Base-by-base conservation (phyloP, 2,888 invertebrate genomes). In the Caenorhabditis sp. region DNA sequence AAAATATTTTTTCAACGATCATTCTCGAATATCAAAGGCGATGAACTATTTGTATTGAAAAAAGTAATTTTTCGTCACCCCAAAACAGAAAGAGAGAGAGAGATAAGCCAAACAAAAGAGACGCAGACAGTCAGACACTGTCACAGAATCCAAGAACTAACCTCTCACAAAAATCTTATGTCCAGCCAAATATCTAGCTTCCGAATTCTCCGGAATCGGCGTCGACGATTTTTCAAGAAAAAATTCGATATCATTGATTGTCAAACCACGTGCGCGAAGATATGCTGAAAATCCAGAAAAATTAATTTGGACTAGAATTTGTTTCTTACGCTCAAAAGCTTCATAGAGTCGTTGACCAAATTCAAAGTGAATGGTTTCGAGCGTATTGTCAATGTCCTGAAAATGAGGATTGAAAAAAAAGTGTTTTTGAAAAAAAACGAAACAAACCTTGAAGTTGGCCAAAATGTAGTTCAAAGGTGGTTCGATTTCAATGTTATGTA, bases 141-240 rank as follows among this genome's bases (percentile, higher is more conserved):
- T n/a, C 20, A n/a, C 23, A 52, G 21, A 52, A n/a, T n/a, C n/a
- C n/a, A n/a, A 52, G 67, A 38, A 63, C 90, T 90, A 88, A 92
- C 92, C 91, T 90, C 90, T 91, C 83, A 92, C 91, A 84, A 91
- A 89, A 67, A 92, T 90, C 83, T 92, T 92, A 84, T 91, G 91
- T 4, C 92, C 92, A 50, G 92, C 92, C 20, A 92, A 90, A 84
- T 90, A 90, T 58, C 91, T 91, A 20, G 92, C 92, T 85, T 92
- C 92, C 43, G 88, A 87, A 75, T 91, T 89, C 81, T 91, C 88
- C 27, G 92, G 91, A 76, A 92, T 88, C 70, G 92, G 91, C 54
- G 91, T 90, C 87, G 91, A 89, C 85, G 92, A 90, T 38, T 91
- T 91, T 81, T 92, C 92, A 72, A 92, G 89, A 87, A 91, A 91